Base-by-base conservation (phyloP, 2,797 vertebrate genomes). In the Myotis daubentonii region DNA sequence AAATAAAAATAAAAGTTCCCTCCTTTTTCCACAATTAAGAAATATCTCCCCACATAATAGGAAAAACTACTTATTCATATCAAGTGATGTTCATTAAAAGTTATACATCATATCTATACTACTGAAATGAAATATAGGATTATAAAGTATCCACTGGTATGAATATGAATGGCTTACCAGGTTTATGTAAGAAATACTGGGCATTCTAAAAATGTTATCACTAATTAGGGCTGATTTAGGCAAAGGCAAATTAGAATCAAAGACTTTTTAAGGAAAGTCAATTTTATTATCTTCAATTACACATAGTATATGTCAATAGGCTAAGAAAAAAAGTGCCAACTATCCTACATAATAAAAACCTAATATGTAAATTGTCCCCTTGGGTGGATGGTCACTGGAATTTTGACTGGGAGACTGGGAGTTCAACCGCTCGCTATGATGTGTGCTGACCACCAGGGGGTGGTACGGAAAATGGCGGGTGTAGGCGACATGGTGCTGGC, bases 281-380 rank as follows among this genome's bases (percentile, higher is more conserved):
- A 9, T 74, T 82, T 93, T 76, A 91, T 51, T 93, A 49, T 93
- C 89, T 94, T 65, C 81, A 75, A 44, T 83, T 74, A 72, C 9
- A 57, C 41, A 17, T 30, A 55, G 16, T 38, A 44, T 49, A 71
- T 70, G 71, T 57, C 57, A 94, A 49, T 17, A 66, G 33, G 60
- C 33, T 66, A 75, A 44, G 30, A 38, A 88, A 75, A 47, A 85
- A 38, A 19, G 17, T 92, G 2, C 17, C 6, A 92, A 51, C 16
- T 89, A 36, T 66, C 57, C 12, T 47, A 60, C 28, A 5, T 60
- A 60, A 60, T 60, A 28, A 60, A 60, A 60, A 25, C 12, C 1
- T 28, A 28, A 15, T 13, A 15, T 60, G 57, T 5, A 60, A 60
- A 30, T 28, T 23, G 57, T 28, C 57, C 11, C 25, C 25, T 60